Base-by-base conservation (phyloP, 2,113 vertebrate genomes). In the Leucopsar rothschildi region DNA sequence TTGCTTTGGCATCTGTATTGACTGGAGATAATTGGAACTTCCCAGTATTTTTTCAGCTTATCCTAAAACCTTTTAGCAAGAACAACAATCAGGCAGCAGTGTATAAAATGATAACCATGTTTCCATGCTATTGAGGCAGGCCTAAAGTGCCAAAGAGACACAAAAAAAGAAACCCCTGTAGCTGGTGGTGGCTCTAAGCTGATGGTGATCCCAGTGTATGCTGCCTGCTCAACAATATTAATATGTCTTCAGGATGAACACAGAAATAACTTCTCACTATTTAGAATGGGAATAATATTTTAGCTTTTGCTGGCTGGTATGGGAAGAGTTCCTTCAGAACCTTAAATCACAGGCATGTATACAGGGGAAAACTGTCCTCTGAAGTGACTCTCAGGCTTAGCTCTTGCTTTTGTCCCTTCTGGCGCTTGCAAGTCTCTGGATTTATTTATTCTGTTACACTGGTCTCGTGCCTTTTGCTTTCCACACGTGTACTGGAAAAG, bases 161-260 rank as follows among this genome's bases (percentile, higher is more conserved):
- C 24, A 29, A 31, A 49, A 40, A 47, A 12, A 40, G 49, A 21
- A 33, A 16, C 12, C 6, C 9, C 6, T 24, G 0, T 42, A 57
- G 29, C 69, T 87, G 57, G 44, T 59, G 42, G 24, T 56, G 55
- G 17, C 71, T 76, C n/a, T 75, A 33, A 68, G 61, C 39, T 82
- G 59, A 10, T 6, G 5, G 18, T 29, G 73, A 18, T 70, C 2
- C 5, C 69, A 33, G 2, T 20, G 18, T 5, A 2, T 2, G 3
- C 55, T 77, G 18, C 47, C 69, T 59, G 65, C 47, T 50, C 60
- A 57, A 2, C 72, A 45, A 0, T 22, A 11, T 33, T 28, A 19
- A 8, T 20, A 4, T 59, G 19, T 27, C 53, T 61, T 53, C 19
- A 49, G 63, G 55, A 23, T 40, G 50, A 47, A 6, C 22, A 11